Base-by-base conservation (phyloP, 2,888 invertebrate species). In the Druceiella hillmani region DNA sequence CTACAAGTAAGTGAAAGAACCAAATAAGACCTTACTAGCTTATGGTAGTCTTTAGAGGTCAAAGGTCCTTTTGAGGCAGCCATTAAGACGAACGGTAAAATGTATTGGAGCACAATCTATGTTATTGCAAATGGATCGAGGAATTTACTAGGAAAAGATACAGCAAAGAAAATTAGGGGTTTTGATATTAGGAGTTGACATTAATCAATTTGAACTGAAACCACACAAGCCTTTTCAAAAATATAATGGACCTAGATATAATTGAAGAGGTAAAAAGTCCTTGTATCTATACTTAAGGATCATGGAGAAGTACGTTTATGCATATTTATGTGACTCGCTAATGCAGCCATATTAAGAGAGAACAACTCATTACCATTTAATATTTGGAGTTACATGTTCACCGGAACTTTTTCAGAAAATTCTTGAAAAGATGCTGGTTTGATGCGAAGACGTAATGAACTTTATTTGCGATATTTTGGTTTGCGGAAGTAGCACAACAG, bases 211-310 rank as follows among this genome's bases (percentile, higher is more conserved):
- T 9, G 11, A 15, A n/a, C 6, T 14, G 9, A 25, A 34, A 28
- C 51, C 11, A 34, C 50, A n/a, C 33, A 41, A 12, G 44, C 46
- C 30, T 32, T 55, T 5, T 20, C 48, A 5, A 41, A 51, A 29
- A 33, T 53, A 6, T 7, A 51, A 7, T n/a, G n/a, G 34, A 46
- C 4, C 12, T 15, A 11, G 51, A 50, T 30, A 51, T 53, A 4
- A 49, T 54, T 3, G 52, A 54, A 41, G 38, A 40, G 38, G 53
- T 54, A 9, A 39, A 50, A n/a, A 52, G 47, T 9, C 50, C 38
- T 57, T 3, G 54, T 56, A 3, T 49, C 50, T 9, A 49, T 54
- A n/a, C 39, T 47, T 2, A 53, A 52, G 36, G 34, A 48, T 12
- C 45, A 48, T 26, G 50, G 48, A 1, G 43, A 46, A 2, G 33